These are phyloP conservation scores for Callipepla californica DNA, from an alignment of 2,113 vertebrate genomes.

Conservation along the genomic window DNA sequence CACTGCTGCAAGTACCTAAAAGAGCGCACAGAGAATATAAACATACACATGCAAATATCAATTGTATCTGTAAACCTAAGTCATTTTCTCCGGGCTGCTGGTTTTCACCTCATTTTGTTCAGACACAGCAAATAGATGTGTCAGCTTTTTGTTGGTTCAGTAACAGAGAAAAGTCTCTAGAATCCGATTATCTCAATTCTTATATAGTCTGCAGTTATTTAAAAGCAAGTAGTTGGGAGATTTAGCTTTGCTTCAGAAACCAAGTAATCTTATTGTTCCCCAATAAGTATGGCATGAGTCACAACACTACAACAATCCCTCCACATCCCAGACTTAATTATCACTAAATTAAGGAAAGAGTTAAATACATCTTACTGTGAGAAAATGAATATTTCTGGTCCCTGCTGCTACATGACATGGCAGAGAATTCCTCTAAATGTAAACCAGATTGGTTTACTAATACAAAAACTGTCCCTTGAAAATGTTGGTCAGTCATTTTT, in stretches of 20 bases:
- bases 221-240: constrained; percentile 70
- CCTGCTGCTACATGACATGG: constrained; percentile 59
- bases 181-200: constrained; percentile 61
- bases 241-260: constrained; percentile 68
- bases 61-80: not conserved
- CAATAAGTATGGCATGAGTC: constrained; percentile 59
- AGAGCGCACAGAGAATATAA: not conserved
- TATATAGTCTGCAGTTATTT: constrained; percentile 50
- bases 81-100: not conserved
- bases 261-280: constrained; percentile 49
- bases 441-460: constrained; percentile 35
- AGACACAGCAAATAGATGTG: constrained; percentile 25
- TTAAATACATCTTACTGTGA: constrained; percentile 65
- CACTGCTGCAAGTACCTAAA: not conserved
- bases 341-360: constrained; percentile 68
- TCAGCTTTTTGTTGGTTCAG: constrained; percentile 45
- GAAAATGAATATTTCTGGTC: constrained; percentile 63
- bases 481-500: constrained; percentile 42
- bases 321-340: constrained; percentile 56
- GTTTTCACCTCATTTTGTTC: constrained; percentile 17
- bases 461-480: constrained; percentile 55
- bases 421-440: constrained; percentile 55
- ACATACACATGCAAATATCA: not conserved
- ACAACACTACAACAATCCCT: constrained; percentile 47
- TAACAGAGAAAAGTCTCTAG: constrained; percentile 46